Conservation (phyloP, 1,140 invertebrate species). For the Theocolax elegans region DNA sequence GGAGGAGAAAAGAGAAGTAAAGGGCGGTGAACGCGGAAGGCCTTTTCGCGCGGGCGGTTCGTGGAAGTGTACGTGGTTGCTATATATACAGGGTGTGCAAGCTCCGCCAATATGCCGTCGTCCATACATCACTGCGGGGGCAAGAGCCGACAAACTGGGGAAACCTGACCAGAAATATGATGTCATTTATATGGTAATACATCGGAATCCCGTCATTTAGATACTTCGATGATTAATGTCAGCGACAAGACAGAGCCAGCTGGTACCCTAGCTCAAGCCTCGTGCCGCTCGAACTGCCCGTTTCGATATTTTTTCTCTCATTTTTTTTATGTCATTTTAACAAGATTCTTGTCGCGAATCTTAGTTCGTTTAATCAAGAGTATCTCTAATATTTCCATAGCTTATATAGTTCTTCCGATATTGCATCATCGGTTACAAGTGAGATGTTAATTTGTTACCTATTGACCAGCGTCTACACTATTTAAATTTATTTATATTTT, state of each 20-base stretch:
- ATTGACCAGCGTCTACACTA: too few species aligned
- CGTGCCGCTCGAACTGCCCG: not conserved
- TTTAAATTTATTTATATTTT: too few species aligned
- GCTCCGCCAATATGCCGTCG: constrained; percentile 67
- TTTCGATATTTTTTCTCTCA: not conserved
- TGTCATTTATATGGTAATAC: constrained; percentile 77
- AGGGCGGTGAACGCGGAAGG: not conserved
- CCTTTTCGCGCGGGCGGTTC: not conserved
- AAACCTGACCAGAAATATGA: constrained; percentile 75
- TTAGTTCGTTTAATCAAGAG: not conserved
- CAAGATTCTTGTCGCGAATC: constrained; percentile 22
- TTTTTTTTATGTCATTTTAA: constrained; percentile 30
- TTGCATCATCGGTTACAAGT: too few species aligned
- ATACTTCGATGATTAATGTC: constrained; percentile 74
- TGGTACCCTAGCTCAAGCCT: constrained; percentile 3
- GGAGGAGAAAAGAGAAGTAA: not conserved
- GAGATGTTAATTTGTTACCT: too few species aligned
- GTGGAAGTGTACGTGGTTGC: too few species aligned
- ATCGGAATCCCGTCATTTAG: constrained; percentile 75
- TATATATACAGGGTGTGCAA: too few species aligned
- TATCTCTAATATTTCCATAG: too few species aligned
- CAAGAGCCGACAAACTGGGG: constrained; percentile 67
- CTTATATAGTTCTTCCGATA: too few species aligned
- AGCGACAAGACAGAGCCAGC: constrained; percentile 60
- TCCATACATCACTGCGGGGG: constrained; percentile 66